Percentiles rank a stretch among this genome's conserved stretches.
Conservation (phyloP, 2,113 vertebrate species). For the Actinemys pallida region DNA sequence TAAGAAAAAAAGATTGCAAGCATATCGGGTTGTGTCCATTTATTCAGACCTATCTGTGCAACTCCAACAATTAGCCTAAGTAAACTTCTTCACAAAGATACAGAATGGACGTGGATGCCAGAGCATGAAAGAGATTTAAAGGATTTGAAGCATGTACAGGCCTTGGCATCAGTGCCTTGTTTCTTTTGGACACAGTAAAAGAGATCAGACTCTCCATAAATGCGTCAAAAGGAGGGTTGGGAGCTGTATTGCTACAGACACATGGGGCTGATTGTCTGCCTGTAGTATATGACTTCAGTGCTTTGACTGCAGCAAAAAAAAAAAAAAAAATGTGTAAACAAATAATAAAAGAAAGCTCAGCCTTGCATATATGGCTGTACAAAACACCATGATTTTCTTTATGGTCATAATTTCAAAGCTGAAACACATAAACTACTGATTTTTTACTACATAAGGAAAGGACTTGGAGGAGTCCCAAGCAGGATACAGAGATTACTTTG, state of each 20-base stretch:
- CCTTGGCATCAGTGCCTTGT: neutral
- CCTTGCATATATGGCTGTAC: constrained; percentile 42
- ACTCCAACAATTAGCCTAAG: neutral
- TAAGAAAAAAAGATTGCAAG: neutral
- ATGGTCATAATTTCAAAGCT: neutral
- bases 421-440: neutral
- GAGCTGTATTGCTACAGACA: neutral
- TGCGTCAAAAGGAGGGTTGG: neutral
- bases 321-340: constrained; percentile 34
- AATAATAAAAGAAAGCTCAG: constrained; percentile 26
- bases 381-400: neutral
- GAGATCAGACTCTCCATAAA: neutral
- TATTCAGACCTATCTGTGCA: neutral
- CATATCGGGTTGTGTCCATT: neutral
- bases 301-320: constrained; percentile 38
- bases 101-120: neutral
- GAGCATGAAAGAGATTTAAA: neutral
- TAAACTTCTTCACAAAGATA: neutral
- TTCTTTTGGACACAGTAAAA: constrained; percentile 10
- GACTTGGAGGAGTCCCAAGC: neutral
- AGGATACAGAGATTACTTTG: neutral
- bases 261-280: constrained; percentile 2
- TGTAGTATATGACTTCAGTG: constrained; percentile 24
- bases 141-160: neutral
- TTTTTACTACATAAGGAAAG: neutral